A percentile compares a stretch with the other conserved stretches of the same genome.
Evolutionary conservation across 2,113 vertebrate genomes (phyloP).

Genomic region (Sebastes fasciatus): DNA sequence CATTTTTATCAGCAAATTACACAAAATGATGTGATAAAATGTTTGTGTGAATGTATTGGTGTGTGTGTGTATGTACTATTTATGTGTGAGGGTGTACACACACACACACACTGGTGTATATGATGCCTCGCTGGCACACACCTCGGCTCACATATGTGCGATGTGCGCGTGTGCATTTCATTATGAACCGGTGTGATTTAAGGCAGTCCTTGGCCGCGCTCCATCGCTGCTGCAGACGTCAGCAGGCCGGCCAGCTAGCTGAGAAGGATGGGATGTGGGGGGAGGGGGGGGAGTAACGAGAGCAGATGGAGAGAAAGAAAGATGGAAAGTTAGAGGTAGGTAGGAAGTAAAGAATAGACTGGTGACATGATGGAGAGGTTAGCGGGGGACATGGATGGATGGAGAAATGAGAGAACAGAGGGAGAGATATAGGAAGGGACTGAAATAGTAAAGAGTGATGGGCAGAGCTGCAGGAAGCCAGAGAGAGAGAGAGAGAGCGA

Average conservation of each 20-base stretch:
- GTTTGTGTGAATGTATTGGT: background rate
- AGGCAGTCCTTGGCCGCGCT: constrained; percentile 65
- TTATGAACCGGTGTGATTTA: constrained; percentile 73
- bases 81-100: background rate
- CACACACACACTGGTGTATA: background rate
- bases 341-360: constrained; percentile 45
- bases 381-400: constrained; percentile 33
- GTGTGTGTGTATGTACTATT: background rate
- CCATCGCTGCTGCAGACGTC: constrained; percentile 71
- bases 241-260: constrained; percentile 63
- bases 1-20: background rate
- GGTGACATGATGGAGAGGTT: constrained; percentile 58
- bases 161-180: constrained; percentile 48
- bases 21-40: background rate
- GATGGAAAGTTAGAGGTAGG: constrained; percentile 41
- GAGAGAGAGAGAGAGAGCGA: constrained; percentile 2
- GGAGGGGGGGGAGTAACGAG: background rate
- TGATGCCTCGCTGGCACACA: background rate
- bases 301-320: constrained; percentile 51
- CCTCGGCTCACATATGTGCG: constrained; percentile 27
- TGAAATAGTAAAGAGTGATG: constrained; percentile 37
- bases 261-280: constrained; percentile 35
- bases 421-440: constrained; percentile 16
- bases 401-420: constrained; percentile 41
- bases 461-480: constrained; percentile 15